Percentiles rank a stretch among this genome's conserved stretches.
Evolutionary conservation across 2,888 invertebrate genomes (phyloP).

Genomic region (Copidosoma aretas): DNA sequence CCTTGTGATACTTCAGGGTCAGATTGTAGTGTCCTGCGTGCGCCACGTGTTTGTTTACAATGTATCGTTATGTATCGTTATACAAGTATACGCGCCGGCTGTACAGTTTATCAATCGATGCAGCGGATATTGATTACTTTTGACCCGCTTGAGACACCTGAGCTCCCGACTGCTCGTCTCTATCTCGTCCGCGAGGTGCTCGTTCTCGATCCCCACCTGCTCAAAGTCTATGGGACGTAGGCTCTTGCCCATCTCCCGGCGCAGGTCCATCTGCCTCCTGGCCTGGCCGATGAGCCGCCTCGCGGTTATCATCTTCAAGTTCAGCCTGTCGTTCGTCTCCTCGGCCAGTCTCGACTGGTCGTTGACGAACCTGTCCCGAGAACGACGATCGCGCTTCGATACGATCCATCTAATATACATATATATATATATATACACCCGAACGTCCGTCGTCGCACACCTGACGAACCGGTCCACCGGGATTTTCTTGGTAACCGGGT

Average conservation of each 20-base stretch:
- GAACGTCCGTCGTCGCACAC: constrained; percentile 37
- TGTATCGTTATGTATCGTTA: too few species aligned
- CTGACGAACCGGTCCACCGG: constrained; percentile 68
- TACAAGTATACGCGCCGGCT: too few species aligned
- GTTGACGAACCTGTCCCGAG: constrained; percentile 65
- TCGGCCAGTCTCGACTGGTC: constrained; percentile 69
- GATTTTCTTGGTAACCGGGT: constrained; percentile 69
- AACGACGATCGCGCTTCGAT: too few species aligned
- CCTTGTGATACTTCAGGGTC: constrained; percentile 66
- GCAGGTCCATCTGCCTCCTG: constrained; percentile 65
- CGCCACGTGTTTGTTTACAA: neutral
- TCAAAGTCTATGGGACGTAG: constrained; percentile 71
- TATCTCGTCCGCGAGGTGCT: constrained; percentile 66
- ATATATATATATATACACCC: neutral
- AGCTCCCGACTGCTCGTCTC: constrained; percentile 58
- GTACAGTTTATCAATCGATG: too few species aligned
- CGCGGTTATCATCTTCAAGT: constrained; percentile 67
- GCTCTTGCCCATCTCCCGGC: constrained; percentile 68
- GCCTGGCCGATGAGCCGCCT: constrained; percentile 64
- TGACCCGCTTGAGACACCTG: neutral
- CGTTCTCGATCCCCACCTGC: constrained; percentile 69
- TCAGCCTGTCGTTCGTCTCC: constrained; percentile 67
- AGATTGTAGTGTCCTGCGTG: constrained; percentile 64
- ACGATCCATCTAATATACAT: neutral
- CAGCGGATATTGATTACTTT: too few species aligned